Base-by-base conservation (phyloP, 2,113 vertebrate species). In the Petrocephalus zakoni region DNA sequence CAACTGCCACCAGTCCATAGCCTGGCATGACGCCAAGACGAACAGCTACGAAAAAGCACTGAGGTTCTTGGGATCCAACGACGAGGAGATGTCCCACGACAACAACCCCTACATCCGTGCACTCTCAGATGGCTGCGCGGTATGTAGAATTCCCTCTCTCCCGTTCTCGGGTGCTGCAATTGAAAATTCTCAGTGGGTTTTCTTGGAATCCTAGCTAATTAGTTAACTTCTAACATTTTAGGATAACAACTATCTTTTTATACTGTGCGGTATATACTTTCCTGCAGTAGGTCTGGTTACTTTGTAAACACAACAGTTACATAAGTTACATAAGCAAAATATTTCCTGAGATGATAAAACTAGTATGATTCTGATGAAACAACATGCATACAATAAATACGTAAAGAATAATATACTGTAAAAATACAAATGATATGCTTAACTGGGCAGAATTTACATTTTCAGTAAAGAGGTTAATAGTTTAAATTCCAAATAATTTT, bases 21-120 rank as follows among this genome's bases (percentile, higher is more conserved):
- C 97, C 90, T 99, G 98, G 98, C 97, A 97, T 6, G 97, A 99
- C 0, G 91, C 92, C 90, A 95, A 96, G 58, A 95, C 95, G 4
- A 96, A 97, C 94, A 97, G 91, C 93, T 97, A 98, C 22, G 95
- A 97, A 95, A 98, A 97, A 94, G 97, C 98, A 0, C 94, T 99
- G 90, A 96, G 97, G 91, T 99, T 99, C 95, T 94, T 99, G 90
- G 98, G 98, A 91, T 98, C 97, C 49, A 99, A 99, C 2, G 98
- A 99, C 64, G 98, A 99, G 94, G 98, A 99, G 93, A 96, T 99
- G 96, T 98, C 98, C 58, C 96, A 98, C 7, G 98, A 99, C 93
- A 99, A 99, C 93, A 99, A 96, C 92, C 96, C 95, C 58, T 98
- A 97, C 93, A 97, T 99, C 95, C 98, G 96, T 95, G 95, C 97